Conservation (phyloP, 23 tunicate species). For the Trididemnum clinides region DNA sequence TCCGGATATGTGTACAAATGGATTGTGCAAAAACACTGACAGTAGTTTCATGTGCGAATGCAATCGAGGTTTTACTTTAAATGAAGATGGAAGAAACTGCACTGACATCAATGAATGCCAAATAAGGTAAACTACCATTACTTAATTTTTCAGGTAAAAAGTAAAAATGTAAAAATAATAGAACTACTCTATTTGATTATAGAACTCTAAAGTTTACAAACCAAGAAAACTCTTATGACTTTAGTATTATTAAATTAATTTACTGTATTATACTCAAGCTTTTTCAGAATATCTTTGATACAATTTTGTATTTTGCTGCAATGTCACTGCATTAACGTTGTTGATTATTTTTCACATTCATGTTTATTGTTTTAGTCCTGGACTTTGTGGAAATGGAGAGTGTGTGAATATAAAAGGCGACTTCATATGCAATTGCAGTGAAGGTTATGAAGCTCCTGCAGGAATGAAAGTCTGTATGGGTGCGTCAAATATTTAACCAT, state of each 20-base stretch:
- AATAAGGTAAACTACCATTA: conserved; percentile 59
- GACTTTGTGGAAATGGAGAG: conserved; percentile 82
- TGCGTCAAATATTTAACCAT: not conserved
- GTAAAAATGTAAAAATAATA: too few relatives aligned
- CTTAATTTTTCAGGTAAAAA: too few relatives aligned
- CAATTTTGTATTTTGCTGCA: not conserved
- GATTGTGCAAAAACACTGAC: conserved; percentile 86
- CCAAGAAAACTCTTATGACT: too few relatives aligned
- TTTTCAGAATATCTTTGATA: not conserved
- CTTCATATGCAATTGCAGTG: conserved; percentile 79
- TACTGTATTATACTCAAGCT: too few relatives aligned
- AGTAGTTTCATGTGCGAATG: conserved; percentile 87
- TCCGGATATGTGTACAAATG: conserved; percentile 79
- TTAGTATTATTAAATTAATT: too few relatives aligned
- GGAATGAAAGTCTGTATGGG: conserved; percentile 71
- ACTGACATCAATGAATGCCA: conserved; percentile 88
- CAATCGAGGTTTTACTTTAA: conserved; percentile 81
- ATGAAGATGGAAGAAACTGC: conserved; percentile 69
- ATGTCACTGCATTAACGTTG: not conserved
- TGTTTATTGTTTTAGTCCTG: conserved; percentile 78
- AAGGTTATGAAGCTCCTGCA: conserved; percentile 61
- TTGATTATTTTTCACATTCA: not conserved
- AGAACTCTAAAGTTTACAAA: not conserved
- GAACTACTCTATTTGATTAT: too few relatives aligned
- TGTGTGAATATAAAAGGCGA: conserved; percentile 83